Conservation (phyloP, 2,113 vertebrate species). For the Elachura formosa region DNA sequence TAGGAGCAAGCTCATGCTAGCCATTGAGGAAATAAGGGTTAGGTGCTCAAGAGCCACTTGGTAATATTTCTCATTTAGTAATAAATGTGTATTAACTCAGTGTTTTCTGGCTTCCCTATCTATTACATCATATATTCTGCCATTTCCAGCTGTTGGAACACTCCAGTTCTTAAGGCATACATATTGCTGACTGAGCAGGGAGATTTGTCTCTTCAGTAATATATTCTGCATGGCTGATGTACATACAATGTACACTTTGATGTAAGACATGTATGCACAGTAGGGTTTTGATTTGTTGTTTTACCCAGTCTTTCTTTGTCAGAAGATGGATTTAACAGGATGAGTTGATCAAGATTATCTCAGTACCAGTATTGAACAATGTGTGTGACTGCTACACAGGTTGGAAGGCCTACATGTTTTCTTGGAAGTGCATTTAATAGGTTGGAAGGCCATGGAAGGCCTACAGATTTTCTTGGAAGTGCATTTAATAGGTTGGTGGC, state of each 20-base stretch:
- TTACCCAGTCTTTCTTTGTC: neutral
- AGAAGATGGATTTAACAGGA: neutral
- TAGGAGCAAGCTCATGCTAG: neutral
- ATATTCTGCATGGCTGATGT: neutral
- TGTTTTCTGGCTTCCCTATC: neutral
- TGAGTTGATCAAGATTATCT: neutral
- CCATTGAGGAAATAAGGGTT: neutral
- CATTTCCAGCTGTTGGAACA: neutral
- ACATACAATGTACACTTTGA: too few relatives aligned
- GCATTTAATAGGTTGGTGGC: neutral
- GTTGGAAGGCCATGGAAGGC: too few relatives aligned
- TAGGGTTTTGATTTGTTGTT: neutral
- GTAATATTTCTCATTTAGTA: neutral
- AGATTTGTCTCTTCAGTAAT: neutral
- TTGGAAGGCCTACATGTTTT: neutral
- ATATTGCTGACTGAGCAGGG: neutral
- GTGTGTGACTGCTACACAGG: neutral
- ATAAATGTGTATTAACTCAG: neutral
- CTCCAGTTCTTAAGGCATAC: neutral
- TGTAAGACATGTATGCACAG: neutral
- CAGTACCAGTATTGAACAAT: neutral
- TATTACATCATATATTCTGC: neutral
- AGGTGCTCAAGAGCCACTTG: neutral
- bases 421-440: neutral
- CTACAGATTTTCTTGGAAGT: neutral